Evolutionary conservation across 2,888 invertebrate species (phyloP).

Genomic region (Drosophila colorata): DNA sequence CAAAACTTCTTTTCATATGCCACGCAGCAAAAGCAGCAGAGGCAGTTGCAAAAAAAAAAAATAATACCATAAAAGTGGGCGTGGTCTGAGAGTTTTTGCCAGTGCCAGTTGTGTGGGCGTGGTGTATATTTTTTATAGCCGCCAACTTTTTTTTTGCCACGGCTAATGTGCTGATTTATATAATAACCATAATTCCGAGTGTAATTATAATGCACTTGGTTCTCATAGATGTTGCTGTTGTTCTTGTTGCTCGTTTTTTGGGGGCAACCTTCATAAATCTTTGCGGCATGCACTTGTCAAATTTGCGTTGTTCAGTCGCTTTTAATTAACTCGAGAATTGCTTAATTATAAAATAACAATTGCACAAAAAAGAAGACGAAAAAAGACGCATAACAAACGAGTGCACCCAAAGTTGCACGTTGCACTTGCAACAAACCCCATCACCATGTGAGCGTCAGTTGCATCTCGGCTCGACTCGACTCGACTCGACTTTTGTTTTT

Average conservation of each 20-base stretch:
- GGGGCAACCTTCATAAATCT: constrained; percentile 65
- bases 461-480: constrained; percentile 3
- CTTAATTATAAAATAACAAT: constrained; percentile 65
- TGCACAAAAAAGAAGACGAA: constrained; percentile 25
- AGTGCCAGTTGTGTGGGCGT: constrained; percentile 51
- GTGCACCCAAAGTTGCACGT: constrained; percentile 41
- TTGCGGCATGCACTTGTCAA: constrained; percentile 57
- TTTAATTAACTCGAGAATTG: constrained; percentile 71
- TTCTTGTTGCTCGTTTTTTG: constrained; percentile 37
- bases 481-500: constrained; percentile 10
- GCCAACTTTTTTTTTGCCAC: constrained; percentile 31
- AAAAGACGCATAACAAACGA: constrained; percentile 47
- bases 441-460: constrained; percentile 26
- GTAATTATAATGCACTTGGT: constrained; percentile 64
- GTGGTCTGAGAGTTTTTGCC: constrained; percentile 50
- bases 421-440: constrained; percentile 20
- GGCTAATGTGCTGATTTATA: constrained; percentile 70
- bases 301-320: constrained; percentile 38
- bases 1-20: constrained; percentile 71
- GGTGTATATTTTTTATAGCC: constrained; percentile 37
- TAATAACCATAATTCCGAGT: constrained; percentile 58
- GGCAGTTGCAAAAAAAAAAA: constrained; percentile 15
- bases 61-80: constrained; percentile 42
- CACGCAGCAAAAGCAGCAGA: constrained; percentile 21
- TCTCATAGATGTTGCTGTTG: constrained; percentile 52